Percentiles rank a stretch among this genome's conserved stretches.
Evolutionary conservation across 2,888 invertebrate species (phyloP).

Genomic region (Coenonympha arcania): DNA sequence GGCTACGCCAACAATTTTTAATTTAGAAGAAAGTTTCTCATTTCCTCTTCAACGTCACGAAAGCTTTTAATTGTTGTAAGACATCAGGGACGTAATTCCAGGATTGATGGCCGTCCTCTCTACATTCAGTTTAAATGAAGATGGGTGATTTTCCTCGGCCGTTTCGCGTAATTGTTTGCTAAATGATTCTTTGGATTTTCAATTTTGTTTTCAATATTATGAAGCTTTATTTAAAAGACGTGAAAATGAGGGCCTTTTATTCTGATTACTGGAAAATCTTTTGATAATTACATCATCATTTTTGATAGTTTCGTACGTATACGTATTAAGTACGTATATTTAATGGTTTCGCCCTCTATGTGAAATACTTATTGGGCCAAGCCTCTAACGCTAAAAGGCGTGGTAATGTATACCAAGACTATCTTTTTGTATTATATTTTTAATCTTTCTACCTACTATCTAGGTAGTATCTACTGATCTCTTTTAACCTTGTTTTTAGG

Average conservation of each 20-base stretch:
- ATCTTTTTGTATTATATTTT: no score
- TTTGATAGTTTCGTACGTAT: no score
- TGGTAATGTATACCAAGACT: no score
- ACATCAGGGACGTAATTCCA: constrained; percentile 16
- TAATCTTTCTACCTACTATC: no score
- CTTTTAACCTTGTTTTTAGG: no score
- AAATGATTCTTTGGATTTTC: constrained; percentile 9
- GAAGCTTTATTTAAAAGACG: not conserved
- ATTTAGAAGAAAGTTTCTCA: constrained; percentile 2
- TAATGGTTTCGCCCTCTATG: no score
- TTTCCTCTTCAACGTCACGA: constrained; percentile 3
- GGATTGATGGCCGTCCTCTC: constrained; percentile 18
- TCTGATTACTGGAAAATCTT: not conserved
- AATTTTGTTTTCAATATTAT: constrained; percentile 7
- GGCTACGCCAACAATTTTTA: not conserved
- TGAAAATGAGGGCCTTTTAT: not conserved
- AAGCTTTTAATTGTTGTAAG: constrained; percentile 17
- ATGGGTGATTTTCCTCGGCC: constrained; percentile 12
- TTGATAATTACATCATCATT: not conserved
- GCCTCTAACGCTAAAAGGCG: no score
- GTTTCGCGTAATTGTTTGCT: constrained; percentile 16
- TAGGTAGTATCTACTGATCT: no score
- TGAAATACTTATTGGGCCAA: no score
- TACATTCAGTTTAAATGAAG: constrained; percentile 15
- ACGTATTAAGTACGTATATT: no score